These are phyloP conservation scores for Cephonodes hylas DNA, from an alignment of 2,888 invertebrate species.

Conservation along the genomic window DNA sequence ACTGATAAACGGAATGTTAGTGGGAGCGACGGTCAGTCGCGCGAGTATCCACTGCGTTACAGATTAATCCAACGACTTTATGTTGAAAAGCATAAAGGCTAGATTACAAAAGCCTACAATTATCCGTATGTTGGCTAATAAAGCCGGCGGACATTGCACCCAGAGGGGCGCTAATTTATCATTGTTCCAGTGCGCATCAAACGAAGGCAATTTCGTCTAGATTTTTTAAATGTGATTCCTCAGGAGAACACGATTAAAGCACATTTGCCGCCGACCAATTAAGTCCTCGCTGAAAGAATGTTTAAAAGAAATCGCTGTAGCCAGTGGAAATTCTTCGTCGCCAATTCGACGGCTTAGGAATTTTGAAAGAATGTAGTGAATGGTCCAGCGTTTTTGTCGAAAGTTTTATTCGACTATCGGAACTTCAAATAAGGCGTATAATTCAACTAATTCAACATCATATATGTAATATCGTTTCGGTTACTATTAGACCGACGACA, in stretches of 20 bases:
- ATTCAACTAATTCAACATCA: no score
- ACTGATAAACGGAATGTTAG: neutral
- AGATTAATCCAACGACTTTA: conserved; percentile 39
- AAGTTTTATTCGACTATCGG: no score
- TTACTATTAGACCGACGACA: no score
- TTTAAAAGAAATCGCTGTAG: conserved; percentile 7
- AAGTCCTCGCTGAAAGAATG: conserved; percentile 34
- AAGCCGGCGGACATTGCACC: conserved; percentile 60
- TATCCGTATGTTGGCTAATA: conserved; percentile 67
- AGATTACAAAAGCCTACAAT: conserved; percentile 48
- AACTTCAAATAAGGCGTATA: no score
- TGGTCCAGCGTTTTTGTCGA: neutral
- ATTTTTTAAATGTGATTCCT: conserved; percentile 50
- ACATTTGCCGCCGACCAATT: conserved; percentile 53
- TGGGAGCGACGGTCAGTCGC: neutral
- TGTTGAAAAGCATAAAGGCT: conserved; percentile 46
- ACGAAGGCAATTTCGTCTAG: conserved; percentile 69
- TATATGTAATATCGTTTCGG: no score
- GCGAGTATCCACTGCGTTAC: neutral
- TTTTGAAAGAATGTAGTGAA: neutral
- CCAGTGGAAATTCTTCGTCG: neutral
- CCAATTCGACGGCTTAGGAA: neutral
- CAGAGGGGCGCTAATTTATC: conserved; percentile 70
- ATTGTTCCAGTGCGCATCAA: conserved; percentile 66
- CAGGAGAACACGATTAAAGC: conserved; percentile 46